phyloP scores from a whole-genome alignment of 2,888 invertebrate species.

The Xestia ashworthii region DNA sequence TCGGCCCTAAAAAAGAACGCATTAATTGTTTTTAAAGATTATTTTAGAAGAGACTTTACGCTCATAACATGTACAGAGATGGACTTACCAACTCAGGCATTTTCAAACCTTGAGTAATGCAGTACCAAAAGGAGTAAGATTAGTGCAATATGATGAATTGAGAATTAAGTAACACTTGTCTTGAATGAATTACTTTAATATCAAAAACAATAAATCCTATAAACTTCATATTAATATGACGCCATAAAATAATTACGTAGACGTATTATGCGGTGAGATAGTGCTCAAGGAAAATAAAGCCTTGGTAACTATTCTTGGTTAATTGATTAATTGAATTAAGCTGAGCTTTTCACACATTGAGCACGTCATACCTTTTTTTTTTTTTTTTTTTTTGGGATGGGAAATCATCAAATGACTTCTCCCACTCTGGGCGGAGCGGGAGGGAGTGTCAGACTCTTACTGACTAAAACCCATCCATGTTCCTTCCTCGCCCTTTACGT shows the following conservation, averaged over 20 bases:
- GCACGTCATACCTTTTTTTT: conserved; percentile 3
- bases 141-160: background rate
- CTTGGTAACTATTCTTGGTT: conserved; percentile 3
- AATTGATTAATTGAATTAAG: conserved; percentile 10
- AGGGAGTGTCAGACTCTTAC: too few species aligned
- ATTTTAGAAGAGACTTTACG: background rate
- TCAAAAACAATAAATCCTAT: background rate
- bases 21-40: too few species aligned
- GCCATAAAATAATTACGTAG: background rate
- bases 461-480: too few species aligned
- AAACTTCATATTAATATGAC: background rate
- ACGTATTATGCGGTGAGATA: conserved; percentile 11
- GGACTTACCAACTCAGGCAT: too few species aligned
- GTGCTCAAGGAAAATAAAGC: conserved; percentile 6
- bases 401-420: too few species aligned
- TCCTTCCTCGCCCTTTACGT: too few species aligned
- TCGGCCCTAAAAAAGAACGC: too few species aligned
- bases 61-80: background rate
- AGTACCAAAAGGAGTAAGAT: background rate
- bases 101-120: background rate
- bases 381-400: too few species aligned
- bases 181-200: background rate
- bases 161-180: background rate
- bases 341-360: conserved; percentile 2
- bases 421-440: too few species aligned